Evolutionary conservation across 2,797 vertebrate genomes (phyloP).

Genomic region (Chrysolophus pictus): DNA sequence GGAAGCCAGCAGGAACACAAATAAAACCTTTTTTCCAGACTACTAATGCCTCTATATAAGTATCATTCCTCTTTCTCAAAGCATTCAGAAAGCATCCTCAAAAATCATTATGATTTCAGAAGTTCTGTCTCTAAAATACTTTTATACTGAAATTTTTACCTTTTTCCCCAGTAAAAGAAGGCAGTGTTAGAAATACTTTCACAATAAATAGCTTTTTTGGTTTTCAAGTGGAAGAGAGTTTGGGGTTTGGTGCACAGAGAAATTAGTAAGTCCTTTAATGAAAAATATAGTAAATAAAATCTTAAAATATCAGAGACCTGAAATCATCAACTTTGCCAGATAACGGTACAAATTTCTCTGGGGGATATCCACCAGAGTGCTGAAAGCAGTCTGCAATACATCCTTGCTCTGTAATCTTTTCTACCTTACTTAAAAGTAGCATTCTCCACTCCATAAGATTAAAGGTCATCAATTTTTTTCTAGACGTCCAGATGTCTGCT

Average conservation of each 20-base stretch:
- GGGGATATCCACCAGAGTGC: background rate
- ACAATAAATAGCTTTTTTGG: too few species aligned
- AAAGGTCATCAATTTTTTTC: background rate
- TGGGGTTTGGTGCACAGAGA: background rate
- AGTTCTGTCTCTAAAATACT: background rate
- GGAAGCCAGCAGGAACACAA: background rate
- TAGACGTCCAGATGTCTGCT: background rate
- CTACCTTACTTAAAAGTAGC: background rate
- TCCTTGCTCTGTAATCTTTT: background rate
- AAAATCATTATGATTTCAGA: background rate
- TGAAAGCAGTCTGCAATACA: background rate
- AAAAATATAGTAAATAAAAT: background rate
- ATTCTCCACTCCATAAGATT: background rate
- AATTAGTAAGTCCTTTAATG: background rate
- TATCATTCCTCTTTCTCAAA: background rate
- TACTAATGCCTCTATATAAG: fast-evolving
- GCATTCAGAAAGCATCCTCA: background rate
- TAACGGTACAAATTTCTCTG: background rate
- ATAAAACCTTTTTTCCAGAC: background rate
- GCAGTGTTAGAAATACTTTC: background rate
- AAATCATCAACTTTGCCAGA: background rate
- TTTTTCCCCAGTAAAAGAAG: background rate
- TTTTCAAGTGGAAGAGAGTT: background rate
- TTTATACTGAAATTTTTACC: background rate
- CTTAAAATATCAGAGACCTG: background rate